Conservation (phyloP, 2,113 vertebrate genomes). For the Sphaerodactylus townsendi region DNA sequence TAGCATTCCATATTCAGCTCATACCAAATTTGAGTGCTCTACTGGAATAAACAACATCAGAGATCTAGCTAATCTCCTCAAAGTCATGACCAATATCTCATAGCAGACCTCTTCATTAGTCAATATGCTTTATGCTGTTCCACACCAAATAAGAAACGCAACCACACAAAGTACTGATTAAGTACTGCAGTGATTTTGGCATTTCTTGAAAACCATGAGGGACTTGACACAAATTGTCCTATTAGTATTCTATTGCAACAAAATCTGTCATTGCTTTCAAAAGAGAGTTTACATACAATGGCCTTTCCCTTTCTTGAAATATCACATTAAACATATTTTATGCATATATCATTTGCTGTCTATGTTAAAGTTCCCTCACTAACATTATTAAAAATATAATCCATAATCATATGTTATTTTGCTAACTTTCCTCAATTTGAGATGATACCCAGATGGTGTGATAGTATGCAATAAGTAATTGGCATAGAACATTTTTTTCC, state of each 20-base stretch:
- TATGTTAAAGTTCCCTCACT: not conserved
- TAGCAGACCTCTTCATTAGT: too few relatives aligned
- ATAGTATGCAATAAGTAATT: not conserved
- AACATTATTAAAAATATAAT: not conserved
- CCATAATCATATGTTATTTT: not conserved
- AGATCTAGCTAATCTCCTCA: too few relatives aligned
- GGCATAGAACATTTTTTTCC: not conserved
- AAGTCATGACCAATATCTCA: too few relatives aligned
- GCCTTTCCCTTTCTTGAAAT: not conserved
- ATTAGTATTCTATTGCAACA: not conserved
- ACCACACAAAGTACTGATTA: not conserved
- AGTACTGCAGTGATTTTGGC: not conserved
- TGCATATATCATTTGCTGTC: not conserved
- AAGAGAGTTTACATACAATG: not conserved
- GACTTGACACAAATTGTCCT: not conserved
- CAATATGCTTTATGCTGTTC: not conserved
- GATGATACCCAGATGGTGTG: not conserved
- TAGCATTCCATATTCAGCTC: too few relatives aligned
- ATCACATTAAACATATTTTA: not conserved
- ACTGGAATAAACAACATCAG: too few relatives aligned
- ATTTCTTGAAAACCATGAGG: not conserved
- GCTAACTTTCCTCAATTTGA: not conserved
- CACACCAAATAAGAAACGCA: not conserved
- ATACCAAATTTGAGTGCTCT: too few relatives aligned
- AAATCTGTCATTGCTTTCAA: not conserved